Evolutionary conservation across 35 echinoderm and acorn worm genomes (phyloP), one percentile per base, ranked within the genome.

Genomic region (Lytechinus variegatus): DNA sequence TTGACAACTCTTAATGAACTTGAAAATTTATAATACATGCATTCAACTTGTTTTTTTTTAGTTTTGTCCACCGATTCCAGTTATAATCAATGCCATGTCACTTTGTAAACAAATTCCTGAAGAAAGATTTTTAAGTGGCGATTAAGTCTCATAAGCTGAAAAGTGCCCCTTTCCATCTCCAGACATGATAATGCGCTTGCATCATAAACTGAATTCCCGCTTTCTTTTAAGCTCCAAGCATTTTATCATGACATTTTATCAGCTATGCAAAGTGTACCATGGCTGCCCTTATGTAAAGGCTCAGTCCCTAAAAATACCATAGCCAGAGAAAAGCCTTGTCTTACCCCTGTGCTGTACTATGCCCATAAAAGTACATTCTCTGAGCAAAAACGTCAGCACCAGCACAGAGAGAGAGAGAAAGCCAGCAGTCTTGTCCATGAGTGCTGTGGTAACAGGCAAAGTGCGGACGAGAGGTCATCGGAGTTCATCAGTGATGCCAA

Each of bases 211-310:
- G 66, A 79, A 79, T 79, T 79, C 66, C 3, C n/a, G 66, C 66
- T 79, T 79, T 79, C 66, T 79, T 79, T 79, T 79, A 79, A 79
- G 66, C 66, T 79, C 66, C 66, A 79, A 79, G 66, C 66, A 79
- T 79, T 79, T 79, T 79, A 79, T 79, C 66, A 79, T 24, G 66
- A 79, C 66, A 79, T 79, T 79, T 79, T 79, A 79, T 79, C 66
- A 79, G 66, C 66, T 79, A 79, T 79, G 66, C 66, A 79, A 79
- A 79, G 66, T n/a, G 14, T 79, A n/a, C 66, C 56, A 58, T 9
- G 55, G 56, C 56, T 58, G 56, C 66, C 66, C n/a, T 79, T 79
- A 16, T 19, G 2, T 24, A 79, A 24, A 24, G n/a, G 14, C 66
- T 24, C 6, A 79, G 66, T 79, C 66, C 14, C 66, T 79, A n/a